Evolutionary conservation across 1,140 invertebrate genomes (phyloP), one percentile per base, ranked within the genome.

Genomic region (Halesus radiatus): DNA sequence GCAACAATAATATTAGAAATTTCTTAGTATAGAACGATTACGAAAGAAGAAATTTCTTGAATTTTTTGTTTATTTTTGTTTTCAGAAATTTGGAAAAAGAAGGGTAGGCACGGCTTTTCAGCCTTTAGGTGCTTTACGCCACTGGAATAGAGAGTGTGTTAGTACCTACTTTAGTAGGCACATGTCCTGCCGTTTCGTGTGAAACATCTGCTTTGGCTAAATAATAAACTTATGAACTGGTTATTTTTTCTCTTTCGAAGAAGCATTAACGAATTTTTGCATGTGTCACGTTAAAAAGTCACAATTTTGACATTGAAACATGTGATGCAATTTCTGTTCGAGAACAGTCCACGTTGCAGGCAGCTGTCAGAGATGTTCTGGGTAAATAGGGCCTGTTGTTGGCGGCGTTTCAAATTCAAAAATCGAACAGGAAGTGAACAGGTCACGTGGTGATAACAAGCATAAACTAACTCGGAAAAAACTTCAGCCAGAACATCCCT

Each of bases 221-320:
- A 10, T 70, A 45, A 26, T 29, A 26, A 66, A 66, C 54, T 56
- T 56, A 60, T 22, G 26, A 23, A 60, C 64, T 10, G 45, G 45
- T 16, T 15, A 22, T 53, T 72, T 72, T 72, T 66, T 72, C 18
- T 3, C 23, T 53, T 72, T 52, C 68, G 68, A 53, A 72, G 68
- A 72, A 72, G n/a, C 68, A 72, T 54, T 72, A 72, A 76, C 52
- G 13, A 52, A 58, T 29, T 62, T 76, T 76, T 52, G 75, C 60
- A 66, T 76, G 56, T 76, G 75, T 76, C 32, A 64, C 29, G 20
- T 56, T 45, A 75, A 75, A 75, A 56, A 75, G 72, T 75, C 52
- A 26, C 26, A 54, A 75, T 75, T 72, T 75, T 56, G 72, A 75
- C 54, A 75, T 75, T 75, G 72, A 58, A 75, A 75, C 72, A 75